Base-by-base conservation (phyloP, 2,888 invertebrate species). In the Heteropelma amictum region DNA sequence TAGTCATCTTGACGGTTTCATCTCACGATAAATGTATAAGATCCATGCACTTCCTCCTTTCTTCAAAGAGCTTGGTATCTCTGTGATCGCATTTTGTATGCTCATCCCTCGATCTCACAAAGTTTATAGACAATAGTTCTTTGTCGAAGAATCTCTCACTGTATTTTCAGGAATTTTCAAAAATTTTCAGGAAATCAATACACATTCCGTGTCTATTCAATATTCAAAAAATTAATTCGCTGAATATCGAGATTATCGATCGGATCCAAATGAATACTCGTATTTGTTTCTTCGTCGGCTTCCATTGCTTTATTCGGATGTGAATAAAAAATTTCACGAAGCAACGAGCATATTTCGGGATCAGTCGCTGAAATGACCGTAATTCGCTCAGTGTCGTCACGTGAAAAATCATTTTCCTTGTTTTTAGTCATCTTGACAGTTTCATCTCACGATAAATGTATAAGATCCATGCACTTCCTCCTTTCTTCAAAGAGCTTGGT, bases 101-200 rank as follows among this genome's bases (percentile, higher is more conserved):
- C 67, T 71, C 71, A 33, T 56, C 71, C 58, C 67, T 75, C 67
- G 71, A 75, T 56, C 56, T 68, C 67, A 49, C 71, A 71, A 63
- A 75, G 67, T 68, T 58, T 54, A 45, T 71, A 63, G 38, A 26
- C 40, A 26, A 56, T 45, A 58, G 56, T 56, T 42, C 67, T 56
- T 49, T 56, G 70, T 70, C 63, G 33, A 49, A 68, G 38, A 49
- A 54, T 42, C 33, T 45, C 58, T 58, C 56, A 35, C 51, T 51
- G 56, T n/a, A n/a, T n/a, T n/a, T n/a, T n/a, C n/a, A n/a, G n/a
- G n/a, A n/a, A n/a, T n/a, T n/a, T n/a, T n/a, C n/a, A n/a, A n/a
- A n/a, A n/a, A n/a, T n/a, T n/a, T n/a, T n/a, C n/a, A n/a, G n/a
- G n/a, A n/a, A n/a, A n/a, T n/a, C n/a, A 53, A 53, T 12, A 0